Evolutionary conservation across 2,113 vertebrate species (phyloP), one percentile per base, ranked within the genome.

Genomic region (Aspiorhynchus laticeps): DNA sequence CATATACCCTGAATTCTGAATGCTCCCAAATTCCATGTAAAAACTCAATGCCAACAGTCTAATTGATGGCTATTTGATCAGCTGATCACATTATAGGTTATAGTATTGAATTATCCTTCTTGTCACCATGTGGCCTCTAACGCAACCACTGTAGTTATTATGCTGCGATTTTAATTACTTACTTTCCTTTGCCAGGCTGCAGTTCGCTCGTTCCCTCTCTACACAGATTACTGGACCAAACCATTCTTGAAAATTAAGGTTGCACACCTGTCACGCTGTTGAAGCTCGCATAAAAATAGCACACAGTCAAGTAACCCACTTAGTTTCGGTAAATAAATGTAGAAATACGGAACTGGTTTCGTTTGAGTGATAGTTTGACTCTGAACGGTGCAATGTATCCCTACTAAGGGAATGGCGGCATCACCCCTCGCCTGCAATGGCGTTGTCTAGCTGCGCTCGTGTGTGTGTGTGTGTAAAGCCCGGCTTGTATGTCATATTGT

Each of bases 361-460:
- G 38, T 36, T 14, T 28, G 19, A 11, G 21, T 21, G 1, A 65
- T 19, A 24, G 12, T 56, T 31, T 6, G 41, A 41, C 48, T 46
- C 33, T 2, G 36, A 36, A 17, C 33, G 38, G 2, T 75, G 36
- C 11, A 78, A 17, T 85, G n/a, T 24, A 84, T 83, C 92, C 94
- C 91, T 63, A 85, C 83, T 89, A 90, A 89, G 90, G 87, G 88
- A 73, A 92, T 88, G 93, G 93, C 93, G 89, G 93, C 90, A 93
- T 90, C 94, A 89, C 83, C 90, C 91, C 51, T 90, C 87, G 93
- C 91, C 94, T 93, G 95, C 94, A 95, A 95, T 95, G 94, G 94
- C 94, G 94, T 91, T 93, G 91, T 88, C 83, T 89, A 90, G 93
- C 90, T 89, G 92, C 86, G 83, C 21, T 21, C 33, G 53, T 75